phyloP scores from a whole-genome alignment of 2,888 invertebrate genomes.

The Eupithecia insigniata region DNA sequence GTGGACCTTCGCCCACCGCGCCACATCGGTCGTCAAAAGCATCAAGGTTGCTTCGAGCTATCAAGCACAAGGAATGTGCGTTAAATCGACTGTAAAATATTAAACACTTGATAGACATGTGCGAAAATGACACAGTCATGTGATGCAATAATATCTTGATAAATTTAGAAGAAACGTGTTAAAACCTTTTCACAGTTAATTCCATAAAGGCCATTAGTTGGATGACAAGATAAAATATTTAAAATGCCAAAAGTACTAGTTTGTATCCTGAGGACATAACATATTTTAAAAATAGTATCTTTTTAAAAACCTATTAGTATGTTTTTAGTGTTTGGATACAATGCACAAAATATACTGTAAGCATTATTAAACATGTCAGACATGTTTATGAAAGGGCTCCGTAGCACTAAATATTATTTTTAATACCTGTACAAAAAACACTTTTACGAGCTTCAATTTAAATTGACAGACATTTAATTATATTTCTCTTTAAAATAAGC shows the following conservation, averaged over 20 bases:
- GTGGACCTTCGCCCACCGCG: too few relatives aligned
- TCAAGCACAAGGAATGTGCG: not conserved
- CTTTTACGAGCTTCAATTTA: conserved; percentile 4
- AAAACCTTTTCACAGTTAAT: not conserved
- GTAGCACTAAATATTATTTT: not conserved
- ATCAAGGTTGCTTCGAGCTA: not conserved
- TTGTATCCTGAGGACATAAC: not conserved
- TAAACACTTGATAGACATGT: not conserved
- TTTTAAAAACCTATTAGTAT: not conserved
- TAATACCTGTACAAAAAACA: not conserved
- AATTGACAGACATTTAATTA: not conserved
- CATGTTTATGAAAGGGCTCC: not conserved
- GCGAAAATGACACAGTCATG: not conserved
- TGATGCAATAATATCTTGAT: not conserved
- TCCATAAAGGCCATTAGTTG: not conserved
- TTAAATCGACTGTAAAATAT: not conserved
- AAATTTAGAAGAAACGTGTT: not conserved
- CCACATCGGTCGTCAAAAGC: too few relatives aligned
- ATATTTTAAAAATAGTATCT: not conserved
- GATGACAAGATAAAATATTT: not conserved
- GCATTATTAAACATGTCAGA: not conserved
- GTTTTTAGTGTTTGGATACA: not conserved
- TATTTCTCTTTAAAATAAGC: not conserved
- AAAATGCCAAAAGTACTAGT: not conserved
- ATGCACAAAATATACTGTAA: not conserved